Conservation (phyloP, 53 echinoderm and acorn worm species). For the Patiria pectinifera region DNA sequence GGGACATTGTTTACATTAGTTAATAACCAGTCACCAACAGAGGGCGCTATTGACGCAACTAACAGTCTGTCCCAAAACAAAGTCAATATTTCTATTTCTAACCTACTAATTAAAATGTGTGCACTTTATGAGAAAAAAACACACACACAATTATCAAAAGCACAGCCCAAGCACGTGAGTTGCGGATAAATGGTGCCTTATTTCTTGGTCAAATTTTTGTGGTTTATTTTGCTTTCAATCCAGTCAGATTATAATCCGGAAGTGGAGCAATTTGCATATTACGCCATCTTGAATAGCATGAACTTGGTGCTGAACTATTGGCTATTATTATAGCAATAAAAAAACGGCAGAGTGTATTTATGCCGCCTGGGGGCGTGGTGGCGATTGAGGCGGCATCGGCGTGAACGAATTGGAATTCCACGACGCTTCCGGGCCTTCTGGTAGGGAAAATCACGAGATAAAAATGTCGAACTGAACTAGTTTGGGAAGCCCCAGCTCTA, state of each 20-base stretch:
- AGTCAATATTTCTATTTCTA: background rate
- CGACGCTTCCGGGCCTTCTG: constrained; percentile 7
- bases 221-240: background rate
- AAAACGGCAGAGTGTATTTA: constrained; percentile 33
- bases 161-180: background rate
- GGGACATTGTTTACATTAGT: background rate
- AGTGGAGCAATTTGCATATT: constrained; percentile 5
- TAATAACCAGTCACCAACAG: background rate
- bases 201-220: background rate
- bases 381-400: constrained; percentile 5
- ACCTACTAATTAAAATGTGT: background rate
- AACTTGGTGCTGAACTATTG: constrained; percentile 41
- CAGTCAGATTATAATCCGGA: background rate
- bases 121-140: background rate
- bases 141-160: background rate
- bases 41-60: background rate
- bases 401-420: constrained; percentile 19
- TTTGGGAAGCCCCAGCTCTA: background rate
- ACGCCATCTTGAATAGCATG: constrained; percentile 17
- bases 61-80: background rate
- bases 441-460: background rate
- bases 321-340: constrained; percentile 19
- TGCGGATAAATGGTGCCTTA: too few relatives aligned
- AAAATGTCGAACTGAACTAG: too few relatives aligned
- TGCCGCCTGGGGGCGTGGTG: constrained; percentile 11